phyloP scores from a whole-genome alignment of 2,888 invertebrate species.

The Rapana venosa region DNA sequence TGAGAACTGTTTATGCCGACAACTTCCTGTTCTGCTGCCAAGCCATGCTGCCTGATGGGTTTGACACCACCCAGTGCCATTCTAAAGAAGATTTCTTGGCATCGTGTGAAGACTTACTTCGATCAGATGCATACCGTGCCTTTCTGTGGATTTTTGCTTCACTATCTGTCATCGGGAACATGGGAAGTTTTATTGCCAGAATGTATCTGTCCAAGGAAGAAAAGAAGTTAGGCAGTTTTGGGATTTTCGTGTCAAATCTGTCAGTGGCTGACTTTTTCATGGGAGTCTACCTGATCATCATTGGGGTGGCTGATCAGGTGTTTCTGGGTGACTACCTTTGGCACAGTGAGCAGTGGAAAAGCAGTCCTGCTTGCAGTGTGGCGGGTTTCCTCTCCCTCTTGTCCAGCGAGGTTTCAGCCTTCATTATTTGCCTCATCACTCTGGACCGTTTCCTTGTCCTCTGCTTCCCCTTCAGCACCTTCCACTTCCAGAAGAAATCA shows the following conservation, averaged over 20 bases:
- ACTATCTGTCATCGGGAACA: slow-evolving; percentile 31
- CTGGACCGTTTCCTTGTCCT: slow-evolving; percentile 83
- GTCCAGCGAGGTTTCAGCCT: slow-evolving; percentile 83
- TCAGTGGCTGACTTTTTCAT: slow-evolving; percentile 53
- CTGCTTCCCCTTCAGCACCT: slow-evolving; percentile 80
- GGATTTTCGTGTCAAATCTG: slow-evolving; percentile 46
- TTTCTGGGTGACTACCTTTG: slow-evolving; percentile 60
- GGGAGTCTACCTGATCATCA: slow-evolving; percentile 60
- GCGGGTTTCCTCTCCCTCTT: slow-evolving; percentile 59
- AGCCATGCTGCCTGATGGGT: slow-evolving; percentile 2
- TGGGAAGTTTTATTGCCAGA: slow-evolving; percentile 29
- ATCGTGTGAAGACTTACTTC: slow-evolving; percentile 36
- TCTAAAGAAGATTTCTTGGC: slow-evolving; percentile 27
- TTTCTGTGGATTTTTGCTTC: slow-evolving; percentile 40
- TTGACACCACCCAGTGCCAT: slow-evolving; percentile 15
- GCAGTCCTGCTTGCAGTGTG: slow-evolving; percentile 55
- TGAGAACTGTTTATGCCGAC: background rate
- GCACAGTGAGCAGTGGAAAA: slow-evolving; percentile 58
- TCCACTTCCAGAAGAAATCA: slow-evolving; percentile 57
- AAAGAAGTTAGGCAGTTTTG: slow-evolving; percentile 18
- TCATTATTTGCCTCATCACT: slow-evolving; percentile 83
- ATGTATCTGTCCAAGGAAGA: slow-evolving; percentile 9
- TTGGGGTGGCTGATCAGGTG: slow-evolving; percentile 56
- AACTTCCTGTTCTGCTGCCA: slow-evolving; percentile 30
- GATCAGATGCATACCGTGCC: slow-evolving; percentile 17